Percentiles rank a stretch among this genome's conserved stretches.
Conservation (phyloP, 1,140 invertebrate species). For the Bombyx mandarina region DNA sequence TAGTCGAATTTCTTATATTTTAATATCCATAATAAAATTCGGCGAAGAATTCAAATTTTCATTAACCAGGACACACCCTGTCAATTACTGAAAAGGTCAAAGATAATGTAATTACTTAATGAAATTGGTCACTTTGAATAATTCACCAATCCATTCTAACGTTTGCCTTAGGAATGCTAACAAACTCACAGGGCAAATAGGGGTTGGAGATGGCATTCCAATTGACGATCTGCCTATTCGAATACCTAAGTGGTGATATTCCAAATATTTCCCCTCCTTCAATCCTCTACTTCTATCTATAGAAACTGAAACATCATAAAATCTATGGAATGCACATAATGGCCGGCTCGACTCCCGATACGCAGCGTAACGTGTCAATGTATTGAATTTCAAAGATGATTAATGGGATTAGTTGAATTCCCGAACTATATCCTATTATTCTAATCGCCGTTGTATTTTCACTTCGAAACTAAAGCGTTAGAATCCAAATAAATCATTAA, state of each 20-base stretch:
- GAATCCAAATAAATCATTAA: too few relatives aligned
- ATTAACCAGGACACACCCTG: neutral
- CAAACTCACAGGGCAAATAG: slow-evolving; percentile 37
- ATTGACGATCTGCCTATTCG: slow-evolving; percentile 51
- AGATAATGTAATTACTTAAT: slow-evolving; percentile 1
- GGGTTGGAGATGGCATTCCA: slow-evolving; percentile 29
- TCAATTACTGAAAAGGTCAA: neutral
- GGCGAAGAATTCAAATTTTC: too few relatives aligned
- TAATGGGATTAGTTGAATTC: slow-evolving; percentile 55
- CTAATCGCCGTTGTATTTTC: slow-evolving; percentile 17
- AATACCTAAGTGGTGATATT: slow-evolving; percentile 54
- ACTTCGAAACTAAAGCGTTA: too few relatives aligned
- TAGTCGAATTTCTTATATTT: too few relatives aligned
- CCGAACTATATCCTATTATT: slow-evolving; percentile 24
- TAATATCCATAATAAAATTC: too few relatives aligned
- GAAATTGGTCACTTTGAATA: slow-evolving; percentile 20
- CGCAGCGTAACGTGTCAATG: slow-evolving; percentile 44
- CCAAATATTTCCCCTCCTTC: slow-evolving; percentile 33
- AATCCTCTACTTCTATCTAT: slow-evolving; percentile 30
- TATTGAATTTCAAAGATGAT: slow-evolving; percentile 66
- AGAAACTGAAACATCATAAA: slow-evolving; percentile 63
- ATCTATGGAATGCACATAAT: slow-evolving; percentile 53
- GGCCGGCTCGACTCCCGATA: slow-evolving; percentile 24
- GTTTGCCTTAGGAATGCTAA: slow-evolving; percentile 21
- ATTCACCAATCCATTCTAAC: slow-evolving; percentile 33